phyloP scores from a whole-genome alignment of 2,797 vertebrate species.

The Kryptopterus vitreolus region DNA sequence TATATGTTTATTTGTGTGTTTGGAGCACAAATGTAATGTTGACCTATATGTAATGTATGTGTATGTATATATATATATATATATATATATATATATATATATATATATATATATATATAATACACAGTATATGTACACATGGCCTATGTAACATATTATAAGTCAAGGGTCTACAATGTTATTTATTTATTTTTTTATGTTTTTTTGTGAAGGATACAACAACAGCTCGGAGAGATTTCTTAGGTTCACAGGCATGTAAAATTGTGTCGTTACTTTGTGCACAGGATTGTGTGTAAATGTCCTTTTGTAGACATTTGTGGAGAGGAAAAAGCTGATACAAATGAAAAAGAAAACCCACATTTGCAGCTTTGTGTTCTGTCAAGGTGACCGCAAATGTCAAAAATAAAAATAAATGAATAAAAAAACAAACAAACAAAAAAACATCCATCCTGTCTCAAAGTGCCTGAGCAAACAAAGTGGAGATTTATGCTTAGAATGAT shows the following conservation, averaged over 20 bases:
- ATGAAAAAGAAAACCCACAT: not conserved
- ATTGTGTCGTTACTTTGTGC: too few species aligned
- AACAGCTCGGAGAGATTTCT: not conserved
- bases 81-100: too few species aligned
- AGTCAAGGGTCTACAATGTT: too few species aligned
- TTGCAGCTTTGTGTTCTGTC: constrained; percentile 8
- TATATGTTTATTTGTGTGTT: not conserved
- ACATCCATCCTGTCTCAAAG: not conserved
- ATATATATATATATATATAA: too few species aligned
- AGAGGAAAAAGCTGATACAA: not conserved
- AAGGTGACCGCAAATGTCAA: constrained; percentile 11
- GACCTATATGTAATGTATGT: too few species aligned
- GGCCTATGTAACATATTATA: too few species aligned
- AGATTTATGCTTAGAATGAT: not conserved
- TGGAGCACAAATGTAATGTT: too few species aligned
- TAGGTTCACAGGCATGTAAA: not conserved
- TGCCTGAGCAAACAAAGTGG: not conserved
- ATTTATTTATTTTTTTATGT: too few species aligned
- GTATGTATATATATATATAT: too few species aligned
- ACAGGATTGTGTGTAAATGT: not conserved
- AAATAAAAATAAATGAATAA: too few species aligned
- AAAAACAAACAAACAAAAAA: not conserved
- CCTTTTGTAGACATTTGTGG: not conserved
- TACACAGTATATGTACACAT: too few species aligned
- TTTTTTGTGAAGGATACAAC: too few species aligned